Evolutionary conservation across 2,888 invertebrate genomes (phyloP).

Genomic region (Sialis fuliginosa): DNA sequence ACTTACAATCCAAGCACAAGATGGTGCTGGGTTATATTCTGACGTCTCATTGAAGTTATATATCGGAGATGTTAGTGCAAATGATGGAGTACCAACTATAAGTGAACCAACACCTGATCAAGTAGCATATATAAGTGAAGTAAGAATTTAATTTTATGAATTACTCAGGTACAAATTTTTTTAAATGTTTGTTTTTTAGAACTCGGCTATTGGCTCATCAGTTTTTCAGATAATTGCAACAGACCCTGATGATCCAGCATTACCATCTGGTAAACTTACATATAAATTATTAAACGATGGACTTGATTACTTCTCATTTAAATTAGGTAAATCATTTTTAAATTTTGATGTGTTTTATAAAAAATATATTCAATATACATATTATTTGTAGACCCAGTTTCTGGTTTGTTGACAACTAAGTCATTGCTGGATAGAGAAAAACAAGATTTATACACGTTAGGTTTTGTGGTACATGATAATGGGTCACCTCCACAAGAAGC

Average conservation of each 20-base stretch:
- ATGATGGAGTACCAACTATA: conserved; percentile 63
- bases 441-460: conserved; percentile 54
- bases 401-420: conserved; percentile 54
- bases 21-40: conserved; percentile 45
- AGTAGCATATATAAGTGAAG: conserved; percentile 50
- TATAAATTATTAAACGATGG: conserved; percentile 57
- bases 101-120: conserved; percentile 52
- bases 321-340: conserved; percentile 29
- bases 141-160: conserved; percentile 15
- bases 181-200: conserved; percentile 24
- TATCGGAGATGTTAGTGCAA: conserved; percentile 63
- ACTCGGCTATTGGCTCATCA: conserved; percentile 50
- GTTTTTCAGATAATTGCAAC: conserved; percentile 61
- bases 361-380: not conserved
- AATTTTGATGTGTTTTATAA: not conserved
- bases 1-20: conserved; percentile 46
- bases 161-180: not conserved
- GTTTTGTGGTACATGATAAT: conserved; percentile 58
- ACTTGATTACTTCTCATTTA: conserved; percentile 40
- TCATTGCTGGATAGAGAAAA: conserved; percentile 55
- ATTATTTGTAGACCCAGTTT: conserved; percentile 32
- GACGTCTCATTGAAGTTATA: conserved; percentile 45
- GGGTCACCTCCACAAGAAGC: conserved; percentile 62
- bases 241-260: conserved; percentile 59
- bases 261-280: conserved; percentile 53